Percentiles rank a stretch among this genome's conserved stretches.
phyloP scores from a whole-genome alignment of 2,888 invertebrate genomes.

The Cryptocephalus moraei region DNA sequence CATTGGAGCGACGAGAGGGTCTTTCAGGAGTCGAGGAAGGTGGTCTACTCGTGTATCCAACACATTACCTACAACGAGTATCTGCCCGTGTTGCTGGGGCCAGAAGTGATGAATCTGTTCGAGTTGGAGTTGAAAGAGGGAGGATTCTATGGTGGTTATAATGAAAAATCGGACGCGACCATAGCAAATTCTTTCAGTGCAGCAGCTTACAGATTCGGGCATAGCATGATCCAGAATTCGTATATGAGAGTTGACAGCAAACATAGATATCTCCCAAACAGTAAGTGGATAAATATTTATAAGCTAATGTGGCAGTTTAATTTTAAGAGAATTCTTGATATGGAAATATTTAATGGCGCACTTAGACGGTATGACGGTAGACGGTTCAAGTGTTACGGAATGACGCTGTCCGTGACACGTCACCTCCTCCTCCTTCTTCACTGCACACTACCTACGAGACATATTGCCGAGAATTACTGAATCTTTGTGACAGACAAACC shows the following conservation, averaged over 20 bases:
- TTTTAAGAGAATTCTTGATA: not conserved
- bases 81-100: slow-evolving; percentile 64
- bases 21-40: slow-evolving; percentile 74
- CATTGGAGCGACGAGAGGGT: slow-evolving; percentile 85
- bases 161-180: slow-evolving; percentile 57
- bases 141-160: slow-evolving; percentile 65
- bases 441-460: no score
- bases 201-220: slow-evolving; percentile 79
- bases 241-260: slow-evolving; percentile 63
- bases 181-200: slow-evolving; percentile 71
- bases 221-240: slow-evolving; percentile 72
- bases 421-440: no score
- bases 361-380: no score
- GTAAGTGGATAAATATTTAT: no score
- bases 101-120: slow-evolving; percentile 65
- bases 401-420: no score
- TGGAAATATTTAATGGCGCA: no score
- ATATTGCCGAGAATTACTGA: no score
- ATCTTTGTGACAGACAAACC: no score
- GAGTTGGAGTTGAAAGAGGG: slow-evolving; percentile 56
- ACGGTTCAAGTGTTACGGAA: no score
- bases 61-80: slow-evolving; percentile 79
- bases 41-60: slow-evolving; percentile 72
- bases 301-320: not conserved
- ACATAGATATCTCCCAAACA: slow-evolving; percentile 58